phyloP scores from a whole-genome alignment of 2,113 vertebrate species.

The Phylloscopus trochilus region DNA sequence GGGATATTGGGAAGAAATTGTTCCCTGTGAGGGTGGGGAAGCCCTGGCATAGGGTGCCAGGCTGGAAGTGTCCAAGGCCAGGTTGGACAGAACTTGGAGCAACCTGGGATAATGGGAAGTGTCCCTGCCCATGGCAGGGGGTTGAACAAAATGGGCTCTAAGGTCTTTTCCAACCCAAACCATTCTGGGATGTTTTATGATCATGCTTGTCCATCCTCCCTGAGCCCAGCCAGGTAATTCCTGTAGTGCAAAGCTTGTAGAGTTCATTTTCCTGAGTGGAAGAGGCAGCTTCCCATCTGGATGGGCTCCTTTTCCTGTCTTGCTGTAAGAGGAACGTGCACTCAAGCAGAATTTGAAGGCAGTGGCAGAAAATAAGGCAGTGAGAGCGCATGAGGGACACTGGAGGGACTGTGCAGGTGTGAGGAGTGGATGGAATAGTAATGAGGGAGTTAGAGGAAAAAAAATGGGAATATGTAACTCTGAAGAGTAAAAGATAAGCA shows the following conservation, averaged over 20 bases:
- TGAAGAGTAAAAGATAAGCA: conserved; percentile 9
- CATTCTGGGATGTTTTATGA: background rate
- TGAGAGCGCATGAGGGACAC: background rate
- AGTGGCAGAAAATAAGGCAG: background rate
- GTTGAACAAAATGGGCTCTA: background rate
- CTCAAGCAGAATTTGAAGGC: background rate
- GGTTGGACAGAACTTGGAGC: background rate
- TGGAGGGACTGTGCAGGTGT: background rate
- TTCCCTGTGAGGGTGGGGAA: background rate
- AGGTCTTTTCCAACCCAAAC: background rate
- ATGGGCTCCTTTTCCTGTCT: background rate
- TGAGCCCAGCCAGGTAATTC: background rate
- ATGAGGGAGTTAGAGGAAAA: background rate
- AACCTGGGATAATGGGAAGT: background rate
- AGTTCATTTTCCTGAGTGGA: background rate
- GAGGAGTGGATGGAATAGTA: background rate
- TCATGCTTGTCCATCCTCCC: background rate
- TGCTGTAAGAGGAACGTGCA: background rate
- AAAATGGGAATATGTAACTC: background rate
- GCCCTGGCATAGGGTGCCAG: background rate
- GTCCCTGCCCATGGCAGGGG: background rate
- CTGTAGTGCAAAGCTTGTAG: background rate
- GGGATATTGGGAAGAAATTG: background rate
- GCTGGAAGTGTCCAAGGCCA: background rate
- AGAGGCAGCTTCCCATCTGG: background rate